Evolutionary conservation across 2,797 vertebrate genomes (phyloP).

Genomic region (Dipus sagitta): DNA sequence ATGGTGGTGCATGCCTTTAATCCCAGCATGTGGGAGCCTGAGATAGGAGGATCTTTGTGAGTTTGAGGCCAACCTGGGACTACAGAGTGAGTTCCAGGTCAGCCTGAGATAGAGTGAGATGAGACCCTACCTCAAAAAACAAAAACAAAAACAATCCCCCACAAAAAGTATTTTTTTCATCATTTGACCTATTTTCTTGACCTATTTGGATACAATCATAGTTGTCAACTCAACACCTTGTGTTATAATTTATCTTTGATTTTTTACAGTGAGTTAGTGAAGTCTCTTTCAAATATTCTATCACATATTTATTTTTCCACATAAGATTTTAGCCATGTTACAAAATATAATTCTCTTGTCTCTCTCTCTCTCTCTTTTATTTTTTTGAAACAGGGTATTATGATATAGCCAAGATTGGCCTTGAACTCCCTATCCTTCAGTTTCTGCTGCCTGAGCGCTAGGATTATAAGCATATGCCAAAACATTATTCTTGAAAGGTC

Average conservation of each 20-base stretch:
- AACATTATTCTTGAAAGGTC: background rate
- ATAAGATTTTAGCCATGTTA: background rate
- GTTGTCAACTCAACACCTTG: background rate
- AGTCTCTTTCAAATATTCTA: background rate
- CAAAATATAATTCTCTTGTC: background rate
- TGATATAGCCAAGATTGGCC: background rate
- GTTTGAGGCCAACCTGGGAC: no score
- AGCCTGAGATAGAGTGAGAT: no score
- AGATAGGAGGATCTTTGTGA: no score
- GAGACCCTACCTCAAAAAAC: no score
- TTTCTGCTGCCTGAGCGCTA: background rate
- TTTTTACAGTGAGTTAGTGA: background rate
- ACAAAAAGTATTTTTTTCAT: no score
- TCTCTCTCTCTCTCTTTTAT: no score
- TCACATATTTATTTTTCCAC: background rate
- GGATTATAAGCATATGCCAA: background rate
- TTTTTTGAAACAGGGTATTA: background rate
- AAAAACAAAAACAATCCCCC: no score
- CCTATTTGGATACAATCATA: background rate
- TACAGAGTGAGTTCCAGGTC: no score
- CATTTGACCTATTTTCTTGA: no score
- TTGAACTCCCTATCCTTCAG: background rate
- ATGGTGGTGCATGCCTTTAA: no score
- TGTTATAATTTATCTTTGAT: background rate
- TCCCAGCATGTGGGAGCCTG: no score